phyloP scores from a whole-genome alignment of 1,140 invertebrate species.

The Eumaeus atala region DNA sequence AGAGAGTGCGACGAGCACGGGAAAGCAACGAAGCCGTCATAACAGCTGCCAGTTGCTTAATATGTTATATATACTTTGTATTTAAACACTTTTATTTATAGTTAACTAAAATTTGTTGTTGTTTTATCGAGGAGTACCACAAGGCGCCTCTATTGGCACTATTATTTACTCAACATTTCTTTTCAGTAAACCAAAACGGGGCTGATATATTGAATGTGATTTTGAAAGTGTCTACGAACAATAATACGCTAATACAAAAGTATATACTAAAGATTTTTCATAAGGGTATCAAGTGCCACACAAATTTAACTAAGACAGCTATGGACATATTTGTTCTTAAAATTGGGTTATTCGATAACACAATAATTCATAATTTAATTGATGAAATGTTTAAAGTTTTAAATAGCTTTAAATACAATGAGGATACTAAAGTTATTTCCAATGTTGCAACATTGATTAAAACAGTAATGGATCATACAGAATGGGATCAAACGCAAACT shows the following conservation, averaged over 20 bases:
- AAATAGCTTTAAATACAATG: constrained; percentile 12
- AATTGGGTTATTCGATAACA: constrained; percentile 24
- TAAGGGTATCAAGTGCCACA: not conserved
- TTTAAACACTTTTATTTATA: not conserved
- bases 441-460: constrained; percentile 16
- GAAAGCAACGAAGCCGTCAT: too few relatives aligned
- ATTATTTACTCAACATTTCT: not conserved
- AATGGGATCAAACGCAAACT: not conserved
- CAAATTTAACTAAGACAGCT: constrained; percentile 20
- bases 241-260: constrained; percentile 7
- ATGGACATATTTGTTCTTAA: constrained; percentile 27
- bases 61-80: too few relatives aligned
- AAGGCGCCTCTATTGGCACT: not conserved
- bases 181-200: not conserved
- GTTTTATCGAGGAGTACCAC: not conserved
- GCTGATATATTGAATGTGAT: constrained; percentile 20
- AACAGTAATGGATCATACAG: constrained; percentile 13
- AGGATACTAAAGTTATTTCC: not conserved
- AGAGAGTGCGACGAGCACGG: too few relatives aligned
- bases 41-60: too few relatives aligned
- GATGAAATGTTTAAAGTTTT: constrained; percentile 10
- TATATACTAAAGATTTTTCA: not conserved
- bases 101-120: not conserved
- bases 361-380: not conserved
- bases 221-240: constrained; percentile 13